A percentile compares a stretch with the other conserved stretches of the same genome.
Evolutionary conservation across 2,888 invertebrate genomes (phyloP).

Genomic region (Euclidia mi): DNA sequence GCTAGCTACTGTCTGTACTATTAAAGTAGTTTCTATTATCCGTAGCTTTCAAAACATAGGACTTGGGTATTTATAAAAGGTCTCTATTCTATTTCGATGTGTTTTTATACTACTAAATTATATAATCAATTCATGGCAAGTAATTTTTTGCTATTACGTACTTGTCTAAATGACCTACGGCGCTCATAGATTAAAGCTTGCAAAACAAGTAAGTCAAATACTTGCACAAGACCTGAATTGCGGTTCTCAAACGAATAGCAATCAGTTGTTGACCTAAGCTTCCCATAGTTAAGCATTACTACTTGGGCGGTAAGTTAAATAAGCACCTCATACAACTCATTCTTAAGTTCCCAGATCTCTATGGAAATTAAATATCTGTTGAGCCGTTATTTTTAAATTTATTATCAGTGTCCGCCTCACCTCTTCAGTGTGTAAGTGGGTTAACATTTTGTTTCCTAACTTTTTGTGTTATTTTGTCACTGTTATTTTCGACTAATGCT

Average conservation of each 20-base stretch:
- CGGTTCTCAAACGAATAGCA: not conserved
- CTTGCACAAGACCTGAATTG: too few relatives aligned
- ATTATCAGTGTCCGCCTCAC: constrained; percentile 13
- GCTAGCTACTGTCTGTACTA: too few relatives aligned
- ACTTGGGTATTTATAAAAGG: too few relatives aligned
- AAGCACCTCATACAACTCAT: constrained; percentile 18
- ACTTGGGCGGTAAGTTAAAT: constrained; percentile 22
- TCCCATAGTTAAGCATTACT: constrained; percentile 31
- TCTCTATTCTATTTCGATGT: too few relatives aligned
- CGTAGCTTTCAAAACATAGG: too few relatives aligned
- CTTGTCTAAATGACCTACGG: too few relatives aligned
- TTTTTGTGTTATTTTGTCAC: constrained; percentile 1
- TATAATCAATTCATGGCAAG: too few relatives aligned
- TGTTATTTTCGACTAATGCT: not conserved
- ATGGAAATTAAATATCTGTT: constrained; percentile 41
- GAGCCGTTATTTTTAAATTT: constrained; percentile 32
- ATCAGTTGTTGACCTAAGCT: not conserved
- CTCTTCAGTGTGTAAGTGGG: constrained; percentile 11
- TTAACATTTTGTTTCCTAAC: constrained; percentile 10
- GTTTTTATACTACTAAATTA: too few relatives aligned
- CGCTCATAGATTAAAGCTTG: too few relatives aligned
- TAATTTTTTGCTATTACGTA: too few relatives aligned
- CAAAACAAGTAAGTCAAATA: too few relatives aligned
- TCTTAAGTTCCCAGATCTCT: constrained; percentile 16
- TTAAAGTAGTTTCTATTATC: too few relatives aligned